Conservation (phyloP, 2,113 vertebrate genomes). For the Platichthys flesus region DNA sequence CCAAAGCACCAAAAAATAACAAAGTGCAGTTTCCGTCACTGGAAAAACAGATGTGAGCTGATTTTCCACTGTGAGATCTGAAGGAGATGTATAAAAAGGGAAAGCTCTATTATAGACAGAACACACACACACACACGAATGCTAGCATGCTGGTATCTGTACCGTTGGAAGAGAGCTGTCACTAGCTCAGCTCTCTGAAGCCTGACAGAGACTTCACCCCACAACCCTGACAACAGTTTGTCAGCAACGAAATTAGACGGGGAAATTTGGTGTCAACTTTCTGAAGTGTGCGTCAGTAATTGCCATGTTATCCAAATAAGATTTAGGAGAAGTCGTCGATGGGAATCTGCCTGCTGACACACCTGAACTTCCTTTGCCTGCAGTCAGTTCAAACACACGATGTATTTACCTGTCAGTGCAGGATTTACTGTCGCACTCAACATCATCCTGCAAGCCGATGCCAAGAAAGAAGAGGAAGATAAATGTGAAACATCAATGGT, state of each 20-base stretch:
- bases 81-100: constrained; percentile 28
- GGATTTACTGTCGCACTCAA: constrained; percentile 50
- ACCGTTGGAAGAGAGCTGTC: constrained; percentile 62
- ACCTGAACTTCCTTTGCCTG: constrained; percentile 64
- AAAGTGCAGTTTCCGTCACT: constrained; percentile 50
- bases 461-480: constrained; percentile 35
- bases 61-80: constrained; percentile 60
- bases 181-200: constrained; percentile 52
- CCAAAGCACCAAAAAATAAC: constrained; percentile 46
- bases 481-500: constrained; percentile 51
- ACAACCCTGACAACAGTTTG: constrained; percentile 23
- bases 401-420: constrained; percentile 48
- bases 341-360: constrained; percentile 41
- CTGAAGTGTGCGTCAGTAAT: constrained; percentile 37
- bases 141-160: no score
- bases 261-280: constrained; percentile 50
- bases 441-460: constrained; percentile 32
- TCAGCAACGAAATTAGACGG: constrained; percentile 46
- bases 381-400: constrained; percentile 35
- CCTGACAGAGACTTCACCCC: constrained; percentile 29
- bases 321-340: constrained; percentile 52
- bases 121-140: no score
- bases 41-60: constrained; percentile 67
- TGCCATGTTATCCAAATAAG: constrained; percentile 56
- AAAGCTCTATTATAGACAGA: constrained; percentile 14